A percentile compares a stretch with the other conserved stretches of the same genome.
Conservation (phyloP, 64 coral and sea anemone genomes). For the Montipora efflorescens region DNA sequence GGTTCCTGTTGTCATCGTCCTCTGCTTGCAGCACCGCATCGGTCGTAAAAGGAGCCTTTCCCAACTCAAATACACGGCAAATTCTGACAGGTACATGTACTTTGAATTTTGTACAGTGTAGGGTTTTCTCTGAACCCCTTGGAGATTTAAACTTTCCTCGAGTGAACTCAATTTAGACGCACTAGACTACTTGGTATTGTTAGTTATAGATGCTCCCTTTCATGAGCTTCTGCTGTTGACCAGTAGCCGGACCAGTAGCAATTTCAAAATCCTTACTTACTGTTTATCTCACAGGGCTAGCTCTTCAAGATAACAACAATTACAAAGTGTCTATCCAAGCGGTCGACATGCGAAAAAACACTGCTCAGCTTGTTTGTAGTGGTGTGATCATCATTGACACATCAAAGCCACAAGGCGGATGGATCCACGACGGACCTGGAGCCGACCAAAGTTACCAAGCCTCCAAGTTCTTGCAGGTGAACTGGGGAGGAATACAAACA, state of each 20-base stretch:
- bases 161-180: too few relatives aligned
- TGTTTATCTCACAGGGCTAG: not conserved
- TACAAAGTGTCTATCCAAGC: conserved; percentile 71
- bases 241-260: too few relatives aligned
- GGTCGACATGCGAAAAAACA: conserved; percentile 23
- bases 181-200: too few relatives aligned
- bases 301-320: conserved; percentile 46
- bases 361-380: conserved; percentile 55
- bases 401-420: conserved; percentile 69
- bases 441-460: too few relatives aligned
- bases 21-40: not conserved
- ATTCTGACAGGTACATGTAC: conserved; percentile 36
- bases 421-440: not conserved
- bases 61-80: conserved; percentile 72
- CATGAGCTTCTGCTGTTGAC: too few relatives aligned
- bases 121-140: too few relatives aligned
- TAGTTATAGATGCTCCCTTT: too few relatives aligned
- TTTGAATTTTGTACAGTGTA: not conserved
- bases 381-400: conserved; percentile 47
- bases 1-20: conserved; percentile 73
- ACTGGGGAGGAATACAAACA: conserved; percentile 80
- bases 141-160: too few relatives aligned
- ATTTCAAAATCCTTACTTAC: too few relatives aligned
- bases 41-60: conserved; percentile 57
- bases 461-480: not conserved